Evolutionary conservation across 1,140 invertebrate species (phyloP), one percentile per base, ranked within the genome.

Genomic region (Brachionus manjavacas): DNA sequence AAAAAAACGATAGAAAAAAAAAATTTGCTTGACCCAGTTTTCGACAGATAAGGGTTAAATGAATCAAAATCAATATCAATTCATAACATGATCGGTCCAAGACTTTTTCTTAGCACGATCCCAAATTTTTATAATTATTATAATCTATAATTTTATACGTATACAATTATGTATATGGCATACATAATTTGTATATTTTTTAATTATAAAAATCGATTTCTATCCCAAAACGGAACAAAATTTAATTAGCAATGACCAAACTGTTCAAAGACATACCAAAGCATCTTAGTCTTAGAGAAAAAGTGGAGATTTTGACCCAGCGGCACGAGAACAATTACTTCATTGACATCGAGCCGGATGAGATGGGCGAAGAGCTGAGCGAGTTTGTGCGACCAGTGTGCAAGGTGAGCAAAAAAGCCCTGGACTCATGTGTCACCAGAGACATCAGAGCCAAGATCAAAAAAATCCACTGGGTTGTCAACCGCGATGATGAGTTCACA

Each of bases 141-240:
- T 60, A 60, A 60, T 60, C 52, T 25, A 60, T 60, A 60, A 60
- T 60, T 60, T 20, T 2, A 60, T 25, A 60, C 52, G 20, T 60
- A 60, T 60, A 60, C 52, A 60, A 60, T 60, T 60, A 60, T 60
- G 52, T 60, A 60, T 60, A 23, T 23, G 1, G 8, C 16, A 60
- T 60, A 60, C 52, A 60, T 60, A 60, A 60, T 60, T 60, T 60
- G 52, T 60, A 60, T 60, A 60, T 60, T 60, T 60, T 60, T 60
- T 60, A 60, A 20, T 14, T 7, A 35, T 7, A 52, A 60, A 20
- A 60, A 60, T 60, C 52, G 25, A 60, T 60, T 60, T 20, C 25
- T 20, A 0, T 16, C 0, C 1, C 1, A 8, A 60, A 60, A 60
- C n/a, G 7, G 16, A 8, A 23, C 9, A 20, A 60, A 1, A 0